Evolutionary conservation across 2,113 vertebrate species (phyloP), one percentile per base, ranked within the genome.

Genomic region (Pseudonaja textilis): DNA sequence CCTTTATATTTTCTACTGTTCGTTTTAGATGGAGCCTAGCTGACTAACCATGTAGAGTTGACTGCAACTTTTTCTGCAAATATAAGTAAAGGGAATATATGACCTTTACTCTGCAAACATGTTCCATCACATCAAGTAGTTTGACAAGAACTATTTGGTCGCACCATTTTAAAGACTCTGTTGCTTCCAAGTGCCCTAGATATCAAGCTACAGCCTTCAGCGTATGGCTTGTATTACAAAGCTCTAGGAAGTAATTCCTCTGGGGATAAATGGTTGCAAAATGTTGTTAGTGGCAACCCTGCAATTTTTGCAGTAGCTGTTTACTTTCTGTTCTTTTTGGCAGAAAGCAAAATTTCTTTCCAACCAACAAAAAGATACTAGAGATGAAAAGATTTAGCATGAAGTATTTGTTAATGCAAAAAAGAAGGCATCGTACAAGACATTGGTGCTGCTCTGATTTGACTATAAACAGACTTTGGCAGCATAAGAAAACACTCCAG

Each of bases 401-500:
- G 81, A 54, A 92, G 16, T 89, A 50, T 89, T 61, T 90, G 74
- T 93, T 50, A 61, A 23, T 86, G 14, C 74, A 93, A 39, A 61
- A 54, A 42, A 85, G 81, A 61, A 14, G 12, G 50, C 4, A 34
- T 34, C 42, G 42, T 69, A 55, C 47, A 7, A 59, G 45, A 16
- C 3, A 3, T n/a, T 47, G 81, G 42, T 57, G 20, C 87, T 85
- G 18, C 64, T 85, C 61, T n/a, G 23, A 2, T 87, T 54, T 42
- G 52, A 93, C n/a, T 61, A 90, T 59, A 47, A 85, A 64, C n/a
- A 93, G 47, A 86, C 61, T 90, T 16, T 18, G 81, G 89, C 81
- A 42, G 89, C 81, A 90, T 93, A 74, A 90, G 56, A 57, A 90
- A 90, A 87, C 42, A 54, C 90, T 93, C 14, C 59, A 86, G 56